A percentile compares a stretch with the other conserved stretches of the same genome.
These are phyloP conservation scores for Galaxias olidus DNA, from an alignment of 2,797 vertebrate species.

Conservation along the genomic window DNA sequence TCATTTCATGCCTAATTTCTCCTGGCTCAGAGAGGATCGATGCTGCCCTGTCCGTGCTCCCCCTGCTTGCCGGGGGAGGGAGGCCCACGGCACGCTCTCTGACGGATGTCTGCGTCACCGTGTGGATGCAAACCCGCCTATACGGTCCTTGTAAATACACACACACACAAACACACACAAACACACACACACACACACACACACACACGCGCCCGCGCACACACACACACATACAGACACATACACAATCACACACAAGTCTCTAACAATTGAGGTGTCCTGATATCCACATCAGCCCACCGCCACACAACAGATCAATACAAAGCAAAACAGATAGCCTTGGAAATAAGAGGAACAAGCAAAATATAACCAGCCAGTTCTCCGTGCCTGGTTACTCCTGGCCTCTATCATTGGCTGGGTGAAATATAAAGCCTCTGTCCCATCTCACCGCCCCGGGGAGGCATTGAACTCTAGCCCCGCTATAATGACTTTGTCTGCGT, in stretches of 20 bases:
- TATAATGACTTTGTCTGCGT: conserved; percentile 79
- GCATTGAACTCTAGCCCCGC: conserved; percentile 76
- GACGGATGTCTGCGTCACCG: conserved; percentile 38
- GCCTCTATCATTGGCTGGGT: conserved; percentile 43
- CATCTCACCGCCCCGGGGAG: conserved; percentile 62
- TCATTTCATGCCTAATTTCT: conserved; percentile 89
- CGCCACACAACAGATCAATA: conserved; percentile 47
- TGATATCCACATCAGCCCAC: conserved; percentile 17
- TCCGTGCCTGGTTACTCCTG: conserved; percentile 50
- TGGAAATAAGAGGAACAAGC: conserved; percentile 72
- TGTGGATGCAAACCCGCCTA: not conserved
- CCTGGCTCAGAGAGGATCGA: conserved; percentile 71
- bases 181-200: not conserved
- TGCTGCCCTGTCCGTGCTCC: conserved; percentile 70
- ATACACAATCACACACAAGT: not conserved
- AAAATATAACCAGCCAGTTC: conserved; percentile 53
- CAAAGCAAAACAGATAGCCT: conserved; percentile 57
- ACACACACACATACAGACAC: not conserved
- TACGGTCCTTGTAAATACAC: not conserved
- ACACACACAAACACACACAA: not conserved
- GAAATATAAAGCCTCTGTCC: conserved; percentile 68
- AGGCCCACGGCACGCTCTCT: conserved; percentile 49
- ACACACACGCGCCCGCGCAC: not conserved
- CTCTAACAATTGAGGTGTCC: not conserved
- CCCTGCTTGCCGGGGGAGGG: conserved; percentile 39